Conservation (phyloP, 2,113 vertebrate species). For the Corythornis vintsioides region DNA sequence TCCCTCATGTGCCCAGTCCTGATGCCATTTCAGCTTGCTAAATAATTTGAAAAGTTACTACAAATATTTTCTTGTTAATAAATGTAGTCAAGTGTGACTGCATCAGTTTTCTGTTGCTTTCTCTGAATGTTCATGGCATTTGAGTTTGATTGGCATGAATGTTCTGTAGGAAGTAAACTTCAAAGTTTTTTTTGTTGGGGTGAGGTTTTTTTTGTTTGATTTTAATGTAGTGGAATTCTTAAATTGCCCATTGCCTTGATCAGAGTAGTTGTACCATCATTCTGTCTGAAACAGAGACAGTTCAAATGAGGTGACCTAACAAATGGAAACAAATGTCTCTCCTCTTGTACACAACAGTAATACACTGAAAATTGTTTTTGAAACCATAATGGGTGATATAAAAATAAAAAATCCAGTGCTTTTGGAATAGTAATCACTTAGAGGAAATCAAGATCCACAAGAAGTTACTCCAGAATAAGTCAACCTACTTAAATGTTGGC, state of each 20-base stretch:
- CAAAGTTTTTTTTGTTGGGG: not conserved
- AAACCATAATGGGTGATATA: not conserved
- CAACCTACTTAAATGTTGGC: not conserved
- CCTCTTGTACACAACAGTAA: not conserved
- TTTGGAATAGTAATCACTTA: not conserved
- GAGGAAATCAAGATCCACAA: not conserved
- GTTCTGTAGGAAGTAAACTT: not conserved
- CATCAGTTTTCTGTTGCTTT: not conserved
- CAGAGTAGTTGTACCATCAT: not conserved
- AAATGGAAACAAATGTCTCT: not conserved
- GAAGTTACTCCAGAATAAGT: not conserved
- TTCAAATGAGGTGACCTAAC: not conserved
- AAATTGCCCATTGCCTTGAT: not conserved
- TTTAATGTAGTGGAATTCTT: not conserved
- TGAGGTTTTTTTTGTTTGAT: not conserved
- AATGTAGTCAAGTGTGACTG: not conserved
- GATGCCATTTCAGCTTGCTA: not conserved
- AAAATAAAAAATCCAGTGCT: not conserved
- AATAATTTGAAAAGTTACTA: not conserved
- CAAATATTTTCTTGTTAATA: not conserved
- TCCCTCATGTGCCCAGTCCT: not conserved
- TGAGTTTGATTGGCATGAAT: not conserved
- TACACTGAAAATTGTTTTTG: not conserved
- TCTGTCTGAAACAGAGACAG: not conserved
- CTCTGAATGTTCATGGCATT: not conserved